Evolutionary conservation across 2,797 vertebrate species (phyloP).

Genomic region (Epinephelus malabaricus): DNA sequence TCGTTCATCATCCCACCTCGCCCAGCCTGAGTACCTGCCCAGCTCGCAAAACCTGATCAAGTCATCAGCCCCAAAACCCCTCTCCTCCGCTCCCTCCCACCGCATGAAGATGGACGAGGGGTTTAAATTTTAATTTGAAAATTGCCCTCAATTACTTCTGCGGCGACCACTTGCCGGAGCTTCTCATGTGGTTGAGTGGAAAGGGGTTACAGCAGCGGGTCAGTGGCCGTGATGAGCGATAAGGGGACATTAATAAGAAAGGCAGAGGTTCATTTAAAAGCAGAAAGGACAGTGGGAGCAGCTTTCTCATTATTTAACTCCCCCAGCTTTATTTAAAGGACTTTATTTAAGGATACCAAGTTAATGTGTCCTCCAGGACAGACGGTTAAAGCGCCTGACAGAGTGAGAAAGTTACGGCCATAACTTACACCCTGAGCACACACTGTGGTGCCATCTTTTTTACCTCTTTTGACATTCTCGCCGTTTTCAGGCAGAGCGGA

Average conservation of each 20-base stretch:
- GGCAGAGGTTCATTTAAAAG: slow-evolving; percentile 93
- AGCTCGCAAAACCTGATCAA: slow-evolving; percentile 93
- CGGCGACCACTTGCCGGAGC: slow-evolving; percentile 89
- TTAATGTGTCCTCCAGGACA: slow-evolving; percentile 88
- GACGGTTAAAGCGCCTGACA: slow-evolving; percentile 86
- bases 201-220: slow-evolving; percentile 87
- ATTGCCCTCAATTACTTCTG: slow-evolving; percentile 91
- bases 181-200: slow-evolving; percentile 79
- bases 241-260: slow-evolving; percentile 94
- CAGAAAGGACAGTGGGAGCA: slow-evolving; percentile 86
- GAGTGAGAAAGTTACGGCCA: slow-evolving; percentile 85
- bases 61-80: slow-evolving; percentile 86
- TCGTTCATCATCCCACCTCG: slow-evolving; percentile 97
- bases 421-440: slow-evolving; percentile 85
- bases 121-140: slow-evolving; percentile 95
- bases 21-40: slow-evolving; percentile 86
- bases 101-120: slow-evolving; percentile 86
- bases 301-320: slow-evolving; percentile 88
- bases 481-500: slow-evolving; percentile 70
- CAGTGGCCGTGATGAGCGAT: slow-evolving; percentile 93
- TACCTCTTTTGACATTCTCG: slow-evolving; percentile 78
- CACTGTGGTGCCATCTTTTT: slow-evolving; percentile 80
- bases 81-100: slow-evolving; percentile 71
- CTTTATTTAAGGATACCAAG: slow-evolving; percentile 93
- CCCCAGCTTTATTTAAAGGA: slow-evolving; percentile 93